phyloP scores from a whole-genome alignment of 2,113 vertebrate species.

The Campylorhamphus procurvoides region DNA sequence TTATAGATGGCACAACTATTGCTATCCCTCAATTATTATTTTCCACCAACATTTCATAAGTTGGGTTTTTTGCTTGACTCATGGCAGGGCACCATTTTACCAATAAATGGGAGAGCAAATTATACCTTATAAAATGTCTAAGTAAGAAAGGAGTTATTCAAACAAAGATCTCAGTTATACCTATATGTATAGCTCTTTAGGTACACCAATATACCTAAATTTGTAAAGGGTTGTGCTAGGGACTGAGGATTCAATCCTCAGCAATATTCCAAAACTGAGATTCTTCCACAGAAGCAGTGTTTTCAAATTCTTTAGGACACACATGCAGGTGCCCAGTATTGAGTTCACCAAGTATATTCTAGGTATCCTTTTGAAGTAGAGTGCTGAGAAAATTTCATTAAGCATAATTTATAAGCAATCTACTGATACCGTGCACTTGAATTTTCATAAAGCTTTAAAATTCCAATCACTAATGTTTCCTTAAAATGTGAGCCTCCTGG shows the following conservation, averaged over 20 bases:
- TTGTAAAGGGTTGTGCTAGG: background rate
- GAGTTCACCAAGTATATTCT: background rate
- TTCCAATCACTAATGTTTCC: background rate
- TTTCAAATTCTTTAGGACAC: background rate
- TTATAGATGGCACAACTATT: background rate
- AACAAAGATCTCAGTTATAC: background rate
- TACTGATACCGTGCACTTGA: accelerated
- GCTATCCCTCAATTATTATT: background rate
- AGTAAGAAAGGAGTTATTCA: background rate
- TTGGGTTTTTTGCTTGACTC: background rate
- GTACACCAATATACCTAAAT: background rate
- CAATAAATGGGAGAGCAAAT: background rate
- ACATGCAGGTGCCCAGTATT: accelerated
- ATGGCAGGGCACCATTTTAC: background rate
- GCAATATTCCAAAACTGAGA: background rate
- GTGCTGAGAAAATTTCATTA: background rate
- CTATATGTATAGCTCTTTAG: background rate
- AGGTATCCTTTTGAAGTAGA: background rate
- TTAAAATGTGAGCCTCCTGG: background rate
- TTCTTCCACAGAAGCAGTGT: background rate
- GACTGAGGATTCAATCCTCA: background rate
- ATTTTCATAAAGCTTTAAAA: background rate
- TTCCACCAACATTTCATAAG: background rate
- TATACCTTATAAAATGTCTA: background rate
- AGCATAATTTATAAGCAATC: background rate